phyloP scores from a whole-genome alignment of 2,113 vertebrate genomes.

The Atlantisia rogersi region DNA sequence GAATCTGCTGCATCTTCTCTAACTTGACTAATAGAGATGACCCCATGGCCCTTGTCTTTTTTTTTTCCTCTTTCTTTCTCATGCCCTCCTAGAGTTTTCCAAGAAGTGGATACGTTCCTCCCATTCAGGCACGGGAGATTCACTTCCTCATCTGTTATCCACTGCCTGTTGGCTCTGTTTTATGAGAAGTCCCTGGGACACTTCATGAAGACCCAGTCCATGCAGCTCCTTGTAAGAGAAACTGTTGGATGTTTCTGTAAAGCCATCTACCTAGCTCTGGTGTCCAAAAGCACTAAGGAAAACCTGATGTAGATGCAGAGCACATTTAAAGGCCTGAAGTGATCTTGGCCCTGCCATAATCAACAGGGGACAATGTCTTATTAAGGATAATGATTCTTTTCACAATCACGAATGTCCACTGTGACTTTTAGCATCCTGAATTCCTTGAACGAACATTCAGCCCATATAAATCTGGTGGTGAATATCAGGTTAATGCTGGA shows the following conservation, averaged over 20 bases:
- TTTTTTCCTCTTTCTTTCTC: background rate
- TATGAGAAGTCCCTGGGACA: background rate
- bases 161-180: background rate
- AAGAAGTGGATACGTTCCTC: background rate
- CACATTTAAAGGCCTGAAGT: background rate
- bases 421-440: background rate
- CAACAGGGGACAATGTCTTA: background rate
- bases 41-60: background rate
- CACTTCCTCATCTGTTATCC: background rate
- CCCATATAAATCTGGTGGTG: background rate
- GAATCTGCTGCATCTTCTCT: background rate
- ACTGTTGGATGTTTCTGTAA: background rate
- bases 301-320: background rate
- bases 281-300: background rate
- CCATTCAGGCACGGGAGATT: background rate
- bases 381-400: background rate
- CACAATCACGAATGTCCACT: background rate
- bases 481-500: background rate
- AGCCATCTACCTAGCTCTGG: background rate
- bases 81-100: background rate
- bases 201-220: background rate
- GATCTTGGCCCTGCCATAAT: background rate
- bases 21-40: background rate
- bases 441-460: background rate
- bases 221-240: background rate